Evolutionary conservation across 2,888 invertebrate genomes (phyloP).

Genomic region (Carterocephalus palaemon): DNA sequence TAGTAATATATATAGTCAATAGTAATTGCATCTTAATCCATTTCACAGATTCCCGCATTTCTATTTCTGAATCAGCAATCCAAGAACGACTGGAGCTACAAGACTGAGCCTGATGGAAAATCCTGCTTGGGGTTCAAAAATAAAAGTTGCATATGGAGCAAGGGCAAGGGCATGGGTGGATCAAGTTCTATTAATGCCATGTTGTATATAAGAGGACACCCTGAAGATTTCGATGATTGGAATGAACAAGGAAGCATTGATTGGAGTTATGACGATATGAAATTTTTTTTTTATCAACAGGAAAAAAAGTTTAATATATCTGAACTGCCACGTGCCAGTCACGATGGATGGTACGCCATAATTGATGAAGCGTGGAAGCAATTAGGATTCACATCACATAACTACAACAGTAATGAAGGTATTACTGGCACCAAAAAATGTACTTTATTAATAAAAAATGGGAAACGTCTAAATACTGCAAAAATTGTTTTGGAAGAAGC

Average conservation of each 20-base stretch:
- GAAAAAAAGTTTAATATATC: slow-evolving; percentile 49
- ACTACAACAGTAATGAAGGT: slow-evolving; percentile 44
- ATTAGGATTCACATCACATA: slow-evolving; percentile 45
- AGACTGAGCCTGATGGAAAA: slow-evolving; percentile 56
- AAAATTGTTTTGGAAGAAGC: slow-evolving; percentile 60
- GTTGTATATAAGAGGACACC: slow-evolving; percentile 79
- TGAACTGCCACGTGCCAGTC: slow-evolving; percentile 16
- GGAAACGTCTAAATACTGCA: slow-evolving; percentile 70
- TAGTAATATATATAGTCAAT: too few species aligned
- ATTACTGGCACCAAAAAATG: slow-evolving; percentile 67
- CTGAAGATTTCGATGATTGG: slow-evolving; percentile 78
- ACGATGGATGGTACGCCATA: slow-evolving; percentile 40
- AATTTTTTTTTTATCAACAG: slow-evolving; percentile 60
- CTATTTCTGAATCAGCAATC: slow-evolving; percentile 48
- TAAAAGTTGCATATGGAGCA: slow-evolving; percentile 75
- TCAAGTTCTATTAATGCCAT: slow-evolving; percentile 81
- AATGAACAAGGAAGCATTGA: slow-evolving; percentile 67
- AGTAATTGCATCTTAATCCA: too few species aligned
- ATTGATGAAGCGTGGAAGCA: slow-evolving; percentile 56
- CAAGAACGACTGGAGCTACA: slow-evolving; percentile 76
- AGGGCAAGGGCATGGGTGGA: slow-evolving; percentile 82
- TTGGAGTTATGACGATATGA: slow-evolving; percentile 75
- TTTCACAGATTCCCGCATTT: slow-evolving; percentile 54
- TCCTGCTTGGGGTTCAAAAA: slow-evolving; percentile 55
- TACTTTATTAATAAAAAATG: slow-evolving; percentile 63